These are phyloP conservation scores for Calephelis perditalis DNA, from an alignment of 2,888 invertebrate genomes.

Conservation along the genomic window DNA sequence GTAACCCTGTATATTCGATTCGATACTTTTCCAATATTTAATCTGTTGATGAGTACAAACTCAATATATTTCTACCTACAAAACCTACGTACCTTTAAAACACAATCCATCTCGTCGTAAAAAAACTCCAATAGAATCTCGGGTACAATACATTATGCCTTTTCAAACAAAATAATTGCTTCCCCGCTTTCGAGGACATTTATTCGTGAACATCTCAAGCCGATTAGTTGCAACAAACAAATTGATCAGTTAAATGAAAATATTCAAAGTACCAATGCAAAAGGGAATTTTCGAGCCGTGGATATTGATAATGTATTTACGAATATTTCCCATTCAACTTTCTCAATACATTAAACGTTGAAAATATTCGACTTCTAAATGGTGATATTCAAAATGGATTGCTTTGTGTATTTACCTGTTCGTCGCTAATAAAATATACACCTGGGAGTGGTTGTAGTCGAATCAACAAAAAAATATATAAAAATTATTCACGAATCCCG, in stretches of 20 bases:
- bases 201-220: constrained; percentile 11
- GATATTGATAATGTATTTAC: constrained; percentile 3
- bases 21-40: too few relatives aligned
- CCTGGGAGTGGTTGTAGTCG: neutral
- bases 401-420: constrained; percentile 3
- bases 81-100: neutral
- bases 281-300: neutral
- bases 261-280: constrained; percentile 2
- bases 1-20: too few relatives aligned
- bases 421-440: neutral
- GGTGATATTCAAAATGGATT: constrained; percentile 2
- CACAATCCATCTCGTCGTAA: neutral
- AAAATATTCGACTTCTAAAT: constrained; percentile 5
- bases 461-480: neutral
- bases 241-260: constrained; percentile 9
- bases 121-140: neutral
- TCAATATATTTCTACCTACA: neutral
- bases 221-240: constrained; percentile 18
- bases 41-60: too few relatives aligned
- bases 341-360: neutral
- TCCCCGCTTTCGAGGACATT: neutral
- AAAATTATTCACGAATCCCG: neutral
- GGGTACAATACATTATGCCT: constrained; percentile 7
- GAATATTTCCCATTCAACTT: neutral
- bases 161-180: constrained; percentile 16